Evolutionary conservation across 1,140 invertebrate genomes (phyloP).

Genomic region (Drosophila tani): DNA sequence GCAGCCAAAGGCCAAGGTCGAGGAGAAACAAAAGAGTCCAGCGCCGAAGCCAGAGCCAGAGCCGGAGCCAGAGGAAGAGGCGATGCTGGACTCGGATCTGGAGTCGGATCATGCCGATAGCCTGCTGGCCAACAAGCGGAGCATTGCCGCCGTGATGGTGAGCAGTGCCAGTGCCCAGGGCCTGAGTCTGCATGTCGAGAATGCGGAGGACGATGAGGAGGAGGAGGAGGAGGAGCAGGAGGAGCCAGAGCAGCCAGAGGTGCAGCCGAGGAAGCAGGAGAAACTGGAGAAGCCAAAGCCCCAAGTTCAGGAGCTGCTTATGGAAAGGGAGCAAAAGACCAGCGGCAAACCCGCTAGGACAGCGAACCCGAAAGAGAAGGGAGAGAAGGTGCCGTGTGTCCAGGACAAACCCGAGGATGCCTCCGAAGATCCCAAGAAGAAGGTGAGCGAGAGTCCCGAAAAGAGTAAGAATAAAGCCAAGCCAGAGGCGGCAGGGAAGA

Average conservation of each 20-base stretch:
- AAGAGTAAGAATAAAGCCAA: slow-evolving; percentile 21
- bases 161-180: slow-evolving; percentile 71
- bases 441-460: slow-evolving; percentile 6
- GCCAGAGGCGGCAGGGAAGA: background rate
- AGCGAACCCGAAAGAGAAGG: background rate
- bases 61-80: background rate
- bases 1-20: slow-evolving; percentile 25
- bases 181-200: slow-evolving; percentile 57
- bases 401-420: background rate
- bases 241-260: background rate
- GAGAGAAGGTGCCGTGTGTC: background rate
- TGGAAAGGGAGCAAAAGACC: background rate
- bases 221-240: background rate
- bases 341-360: background rate
- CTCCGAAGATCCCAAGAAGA: slow-evolving; percentile 8
- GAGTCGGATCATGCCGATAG: slow-evolving; percentile 59
- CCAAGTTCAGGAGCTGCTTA: background rate
- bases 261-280: too few species aligned
- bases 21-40: slow-evolving; percentile 1
- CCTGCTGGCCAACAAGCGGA: slow-evolving; percentile 53
- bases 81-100: slow-evolving; percentile 12
- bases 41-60: slow-evolving; percentile 29
- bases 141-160: slow-evolving; percentile 61
- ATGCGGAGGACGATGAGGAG: slow-evolving; percentile 3
- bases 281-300: background rate